Percentiles rank a stretch among this genome's conserved stretches.
These are phyloP conservation scores for Spizella passerina DNA, from an alignment of 2,797 vertebrate species.

Conservation along the genomic window DNA sequence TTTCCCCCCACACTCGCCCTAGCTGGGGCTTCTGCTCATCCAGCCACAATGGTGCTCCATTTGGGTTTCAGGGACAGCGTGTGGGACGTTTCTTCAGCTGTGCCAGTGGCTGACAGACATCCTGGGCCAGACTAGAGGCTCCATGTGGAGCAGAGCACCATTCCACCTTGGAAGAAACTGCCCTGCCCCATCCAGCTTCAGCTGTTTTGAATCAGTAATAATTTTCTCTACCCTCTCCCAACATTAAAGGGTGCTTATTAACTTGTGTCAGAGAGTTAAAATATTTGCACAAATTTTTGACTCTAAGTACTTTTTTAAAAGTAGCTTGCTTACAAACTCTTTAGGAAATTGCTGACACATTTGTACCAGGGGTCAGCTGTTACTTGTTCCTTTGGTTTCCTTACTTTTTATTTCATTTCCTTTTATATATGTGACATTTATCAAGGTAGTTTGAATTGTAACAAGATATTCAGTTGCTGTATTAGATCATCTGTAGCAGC, in stretches of 20 bases:
- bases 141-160: not conserved
- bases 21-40: not conserved
- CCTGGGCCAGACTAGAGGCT: not conserved
- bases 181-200: not conserved
- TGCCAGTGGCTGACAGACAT: not conserved
- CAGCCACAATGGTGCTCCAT: not conserved
- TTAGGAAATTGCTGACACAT: not conserved
- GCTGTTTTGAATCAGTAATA: not conserved
- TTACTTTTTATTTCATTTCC: not conserved
- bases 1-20: rapidly evolving
- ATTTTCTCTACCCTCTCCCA: rapidly evolving
- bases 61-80: not conserved
- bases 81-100: not conserved
- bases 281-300: not conserved
- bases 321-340: not conserved
- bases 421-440: not conserved
- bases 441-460: not conserved
- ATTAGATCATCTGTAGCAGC: not conserved
- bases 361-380: not conserved
- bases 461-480: not conserved
- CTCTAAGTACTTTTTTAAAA: not conserved
- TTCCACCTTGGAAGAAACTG: not conserved
- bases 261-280: not conserved
- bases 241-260: not conserved
- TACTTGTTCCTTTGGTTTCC: not conserved